Evolutionary conservation across 2,888 invertebrate species (phyloP).

Genomic region (Tineola bisselliella): DNA sequence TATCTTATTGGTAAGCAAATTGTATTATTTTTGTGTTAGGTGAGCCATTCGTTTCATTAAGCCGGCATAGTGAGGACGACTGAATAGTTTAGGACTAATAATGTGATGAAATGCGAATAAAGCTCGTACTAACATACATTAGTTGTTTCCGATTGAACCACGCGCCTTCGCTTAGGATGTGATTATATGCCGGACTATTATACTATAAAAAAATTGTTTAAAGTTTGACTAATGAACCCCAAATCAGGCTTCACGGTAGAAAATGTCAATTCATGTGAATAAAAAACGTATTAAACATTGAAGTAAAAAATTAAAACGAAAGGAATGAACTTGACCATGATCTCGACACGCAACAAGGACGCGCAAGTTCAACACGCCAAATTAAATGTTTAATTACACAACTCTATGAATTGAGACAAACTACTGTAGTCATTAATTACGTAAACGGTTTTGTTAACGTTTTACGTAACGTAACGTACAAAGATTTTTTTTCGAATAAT

Average conservation of each 20-base stretch:
- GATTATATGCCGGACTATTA: no score
- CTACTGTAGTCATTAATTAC: background rate
- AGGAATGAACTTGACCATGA: background rate
- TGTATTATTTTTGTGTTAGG: background rate
- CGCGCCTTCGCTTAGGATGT: no score
- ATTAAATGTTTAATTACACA: background rate
- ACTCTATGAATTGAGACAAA: background rate
- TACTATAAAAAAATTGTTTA: no score
- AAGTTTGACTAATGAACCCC: background rate
- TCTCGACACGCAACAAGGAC: slow-evolving; percentile 3
- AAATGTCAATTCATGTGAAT: background rate
- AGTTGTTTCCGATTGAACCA: no score
- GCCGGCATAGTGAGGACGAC: no score
- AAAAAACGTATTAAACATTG: background rate
- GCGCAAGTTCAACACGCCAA: background rate
- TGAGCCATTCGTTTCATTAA: no score
- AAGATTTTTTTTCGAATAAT: no score
- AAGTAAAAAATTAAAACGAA: background rate
- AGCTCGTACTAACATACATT: no score
- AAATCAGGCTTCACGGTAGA: background rate
- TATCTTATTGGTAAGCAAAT: slow-evolving; percentile 78
- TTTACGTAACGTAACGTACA: no score
- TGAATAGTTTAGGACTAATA: no score
- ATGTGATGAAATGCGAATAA: no score
- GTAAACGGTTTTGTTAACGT: background rate